These are phyloP conservation scores for Psammodynastes pulverulentus DNA, from an alignment of 2,113 vertebrate genomes.

Conservation along the genomic window DNA sequence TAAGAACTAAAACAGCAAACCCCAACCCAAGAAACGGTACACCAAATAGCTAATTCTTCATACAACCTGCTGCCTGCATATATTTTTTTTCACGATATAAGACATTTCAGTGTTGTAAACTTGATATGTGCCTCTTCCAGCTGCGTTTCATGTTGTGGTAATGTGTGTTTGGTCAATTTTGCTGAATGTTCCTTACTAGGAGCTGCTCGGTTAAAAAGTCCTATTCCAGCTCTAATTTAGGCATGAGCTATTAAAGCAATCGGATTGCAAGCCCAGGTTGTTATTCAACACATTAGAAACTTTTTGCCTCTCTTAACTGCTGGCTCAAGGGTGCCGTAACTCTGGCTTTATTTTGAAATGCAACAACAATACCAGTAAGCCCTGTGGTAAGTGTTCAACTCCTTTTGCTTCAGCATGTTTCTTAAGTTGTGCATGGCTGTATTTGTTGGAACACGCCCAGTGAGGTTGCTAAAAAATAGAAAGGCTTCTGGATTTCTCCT, in stretches of 20 bases:
- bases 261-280: neutral
- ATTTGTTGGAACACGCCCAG: neutral
- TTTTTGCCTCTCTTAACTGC: neutral
- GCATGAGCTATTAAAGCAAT: neutral
- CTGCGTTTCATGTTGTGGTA: slow-evolving; percentile 41
- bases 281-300: neutral
- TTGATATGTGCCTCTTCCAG: slow-evolving; percentile 49
- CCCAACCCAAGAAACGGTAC: neutral
- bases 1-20: neutral
- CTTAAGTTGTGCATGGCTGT: neutral
- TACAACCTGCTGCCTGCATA: neutral
- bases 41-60: neutral
- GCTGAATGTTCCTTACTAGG: neutral
- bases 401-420: neutral
- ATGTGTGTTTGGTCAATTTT: neutral
- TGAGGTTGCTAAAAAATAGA: neutral
- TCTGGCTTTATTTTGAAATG: neutral
- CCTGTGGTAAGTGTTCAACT: neutral
- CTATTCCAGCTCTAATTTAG: neutral
- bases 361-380: neutral
- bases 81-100: neutral
- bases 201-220: neutral
- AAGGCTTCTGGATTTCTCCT: neutral
- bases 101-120: slow-evolving; percentile 15
- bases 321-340: neutral